A percentile compares a stretch with the other conserved stretches of the same genome.
Evolutionary conservation across 2,888 invertebrate genomes (phyloP).

Genomic region (Gandaritis pyraliata): DNA sequence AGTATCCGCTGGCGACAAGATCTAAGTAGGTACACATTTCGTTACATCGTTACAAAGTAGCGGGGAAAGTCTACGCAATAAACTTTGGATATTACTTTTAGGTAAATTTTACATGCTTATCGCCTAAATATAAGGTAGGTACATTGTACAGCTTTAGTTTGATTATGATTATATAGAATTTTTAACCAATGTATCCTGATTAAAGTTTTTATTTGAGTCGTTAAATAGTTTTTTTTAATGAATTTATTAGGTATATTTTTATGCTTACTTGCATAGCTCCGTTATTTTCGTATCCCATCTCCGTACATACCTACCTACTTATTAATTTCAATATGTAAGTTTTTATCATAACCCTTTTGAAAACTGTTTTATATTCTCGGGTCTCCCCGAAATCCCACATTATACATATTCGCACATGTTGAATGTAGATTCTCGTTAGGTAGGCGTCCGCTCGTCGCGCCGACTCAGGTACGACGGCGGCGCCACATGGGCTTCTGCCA

Average conservation of each 20-base stretch:
- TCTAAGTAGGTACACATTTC: slow-evolving; percentile 39
- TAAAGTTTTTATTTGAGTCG: too few species aligned
- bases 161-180: too few species aligned
- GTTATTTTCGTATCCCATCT: too few species aligned
- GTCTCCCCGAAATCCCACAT: slow-evolving; percentile 42
- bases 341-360: slow-evolving; percentile 28
- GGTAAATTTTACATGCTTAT: background rate
- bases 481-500: slow-evolving; percentile 92
- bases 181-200: too few species aligned
- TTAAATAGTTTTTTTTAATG: too few species aligned
- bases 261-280: too few species aligned
- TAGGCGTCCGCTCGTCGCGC: slow-evolving; percentile 82
- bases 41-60: slow-evolving; percentile 33
- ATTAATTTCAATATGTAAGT: background rate
- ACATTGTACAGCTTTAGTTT: too few species aligned
- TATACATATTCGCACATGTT: slow-evolving; percentile 65
- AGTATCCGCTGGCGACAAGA: slow-evolving; percentile 64
- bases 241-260: too few species aligned
- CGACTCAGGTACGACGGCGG: slow-evolving; percentile 83
- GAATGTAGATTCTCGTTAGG: slow-evolving; percentile 74
- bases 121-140: too few species aligned
- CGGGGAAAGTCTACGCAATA: slow-evolving; percentile 29
- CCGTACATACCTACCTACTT: too few species aligned
- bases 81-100: background rate
- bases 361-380: slow-evolving; percentile 40